Base-by-base conservation (phyloP, 2,113 vertebrate genomes). In the Actinemys pallida region DNA sequence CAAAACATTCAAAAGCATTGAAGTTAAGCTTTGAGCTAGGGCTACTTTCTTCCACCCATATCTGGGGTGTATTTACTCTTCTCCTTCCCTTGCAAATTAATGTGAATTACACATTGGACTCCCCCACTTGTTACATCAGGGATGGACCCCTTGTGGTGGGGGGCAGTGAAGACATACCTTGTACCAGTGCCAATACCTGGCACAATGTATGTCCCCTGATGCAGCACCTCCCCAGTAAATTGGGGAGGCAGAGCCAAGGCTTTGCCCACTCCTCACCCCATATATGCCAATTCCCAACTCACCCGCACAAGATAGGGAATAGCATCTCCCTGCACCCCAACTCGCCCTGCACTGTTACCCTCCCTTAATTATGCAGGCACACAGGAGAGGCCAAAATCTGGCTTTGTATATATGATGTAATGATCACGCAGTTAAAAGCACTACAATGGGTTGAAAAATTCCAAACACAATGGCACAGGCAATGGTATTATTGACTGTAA, bases 1-100 rank as follows among this genome's bases (percentile, higher is more conserved):
- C 0, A 81, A 1, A 0, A 0, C 20, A 62, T 76, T 65, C 56
- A 4, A 2, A 2, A 81, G 4, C 27, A 45, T 31, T 79, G 3
- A 45, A 69, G 25, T 57, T 42, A 72, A 65, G 35, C 2, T 2
- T 6, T 47, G 47, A 39, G 27, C 14, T 3, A 39, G 24, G 2
- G 31, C n/a, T 49, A 54, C 53, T 45, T 85, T 56, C 47, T 88
- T 27, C 13, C n/a, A 72, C 17, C 8, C n/a, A 72, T 39, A 35
- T 72, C n/a, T 72, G 8, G 19, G n/a, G 39, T 24, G 22, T 9
- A 45, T 12, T 76, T 39, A 42, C 16, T 45, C 8, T 42, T 39
- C 20, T 45, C 22, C n/a, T 39, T 62, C n/a, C 56, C 42, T 49
- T 62, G 62, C 75, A 56, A 84, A 72, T 27, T 49, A 1, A 0